Percentiles rank a stretch among this genome's conserved stretches.
phyloP scores from a whole-genome alignment of 2,888 invertebrate species.

The Cryptophagus acutangulus region DNA sequence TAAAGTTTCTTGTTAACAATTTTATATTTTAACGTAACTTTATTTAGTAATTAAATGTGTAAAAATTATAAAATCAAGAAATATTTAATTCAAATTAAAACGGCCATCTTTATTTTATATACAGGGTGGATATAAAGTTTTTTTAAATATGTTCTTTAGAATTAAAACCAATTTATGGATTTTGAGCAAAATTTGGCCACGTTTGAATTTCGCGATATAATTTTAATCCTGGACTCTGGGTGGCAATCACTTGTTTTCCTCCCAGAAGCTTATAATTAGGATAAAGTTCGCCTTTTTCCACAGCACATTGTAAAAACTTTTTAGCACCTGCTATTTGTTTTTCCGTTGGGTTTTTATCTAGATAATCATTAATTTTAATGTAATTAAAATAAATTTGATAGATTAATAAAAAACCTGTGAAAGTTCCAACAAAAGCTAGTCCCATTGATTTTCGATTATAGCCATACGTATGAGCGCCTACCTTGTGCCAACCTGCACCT shows the following conservation, averaged over 20 bases:
- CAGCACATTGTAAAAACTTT: slow-evolving; percentile 51
- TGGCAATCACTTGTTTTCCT: slow-evolving; percentile 52
- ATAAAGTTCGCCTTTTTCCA: slow-evolving; percentile 46
- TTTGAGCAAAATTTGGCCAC: background rate
- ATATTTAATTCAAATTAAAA: too few relatives aligned
- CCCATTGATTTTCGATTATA: slow-evolving; percentile 54
- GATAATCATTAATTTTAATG: background rate
- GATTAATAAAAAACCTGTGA: slow-evolving; percentile 44
- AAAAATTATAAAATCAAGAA: too few relatives aligned
- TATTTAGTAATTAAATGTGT: too few relatives aligned
- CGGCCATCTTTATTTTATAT: too few relatives aligned
- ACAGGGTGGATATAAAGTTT: too few relatives aligned
- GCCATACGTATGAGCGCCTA: slow-evolving; percentile 54
- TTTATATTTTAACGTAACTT: too few relatives aligned
- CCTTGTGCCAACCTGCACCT: slow-evolving; percentile 55
- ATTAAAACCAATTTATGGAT: too few relatives aligned
- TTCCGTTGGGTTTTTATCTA: slow-evolving; percentile 47
- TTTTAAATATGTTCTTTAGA: too few relatives aligned
- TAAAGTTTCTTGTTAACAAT: too few relatives aligned
- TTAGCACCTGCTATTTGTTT: slow-evolving; percentile 49
- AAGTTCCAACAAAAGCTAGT: slow-evolving; percentile 57
- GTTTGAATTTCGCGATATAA: slow-evolving; percentile 51
- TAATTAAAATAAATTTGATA: slow-evolving; percentile 16
- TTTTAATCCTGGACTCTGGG: slow-evolving; percentile 53
- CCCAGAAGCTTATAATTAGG: slow-evolving; percentile 52